phyloP scores from a whole-genome alignment of 2,888 invertebrate species.

The Noctua fimbriata region DNA sequence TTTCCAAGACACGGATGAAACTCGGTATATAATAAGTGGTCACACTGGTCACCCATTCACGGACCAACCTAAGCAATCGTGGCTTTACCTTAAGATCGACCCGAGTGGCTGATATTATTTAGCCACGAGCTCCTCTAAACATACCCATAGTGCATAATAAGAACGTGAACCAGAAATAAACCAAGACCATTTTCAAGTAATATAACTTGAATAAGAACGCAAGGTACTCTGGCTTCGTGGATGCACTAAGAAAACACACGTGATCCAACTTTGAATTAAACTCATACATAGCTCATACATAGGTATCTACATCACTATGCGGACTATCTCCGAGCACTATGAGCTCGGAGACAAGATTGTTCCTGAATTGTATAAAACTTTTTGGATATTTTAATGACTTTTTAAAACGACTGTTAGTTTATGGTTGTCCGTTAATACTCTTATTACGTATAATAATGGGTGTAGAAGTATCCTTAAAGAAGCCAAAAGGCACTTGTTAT shows the following conservation, averaged over 20 bases:
- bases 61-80: too few species aligned
- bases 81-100: too few species aligned
- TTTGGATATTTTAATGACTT: conserved; percentile 24
- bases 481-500: too few species aligned
- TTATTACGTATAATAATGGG: too few species aligned
- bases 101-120: too few species aligned
- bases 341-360: conserved; percentile 19
- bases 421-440: neutral
- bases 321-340: too few species aligned
- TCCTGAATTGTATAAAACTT: conserved; percentile 1
- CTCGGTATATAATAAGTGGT: too few species aligned
- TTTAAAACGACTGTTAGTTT: neutral
- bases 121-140: neutral
- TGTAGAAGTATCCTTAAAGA: too few species aligned
- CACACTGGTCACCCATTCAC: too few species aligned
- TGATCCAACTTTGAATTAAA: conserved; percentile 63
- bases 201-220: conserved; percentile 54
- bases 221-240: conserved; percentile 25
- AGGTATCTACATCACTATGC: neutral
- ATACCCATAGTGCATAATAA: neutral
- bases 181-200: conserved; percentile 50
- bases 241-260: conserved; percentile 54
- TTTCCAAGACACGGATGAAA: too few species aligned
- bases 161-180: conserved; percentile 9
- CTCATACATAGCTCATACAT: conserved; percentile 39